Evolutionary conservation across 2,113 vertebrate species (phyloP), one percentile per base, ranked within the genome.

Genomic region (Pseudopipra pipra): DNA sequence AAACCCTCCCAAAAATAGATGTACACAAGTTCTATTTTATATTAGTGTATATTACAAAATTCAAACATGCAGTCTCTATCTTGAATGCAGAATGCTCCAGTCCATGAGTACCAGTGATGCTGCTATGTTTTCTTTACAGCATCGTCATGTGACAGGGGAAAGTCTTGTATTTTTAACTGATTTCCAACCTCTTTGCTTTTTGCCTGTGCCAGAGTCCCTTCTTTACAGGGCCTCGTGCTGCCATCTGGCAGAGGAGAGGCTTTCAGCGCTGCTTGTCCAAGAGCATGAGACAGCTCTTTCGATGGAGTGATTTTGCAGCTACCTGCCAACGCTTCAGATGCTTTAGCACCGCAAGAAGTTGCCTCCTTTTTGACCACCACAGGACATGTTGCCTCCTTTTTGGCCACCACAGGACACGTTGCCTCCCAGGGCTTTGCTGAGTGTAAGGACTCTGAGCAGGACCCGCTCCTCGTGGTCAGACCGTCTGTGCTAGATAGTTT

Each of bases 81-180:
- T 85, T 59, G 92, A 95, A 96, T 52, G 96, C 46, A 89, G 96
- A 87, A 85, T 11, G 22, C 86, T 92, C 72, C 76, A 90, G 95
- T 95, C 95, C 89, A 59, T 4, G 9, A 49, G 79, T 80, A 73
- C 85, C 67, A 85, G 96, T n/a, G 68, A 95, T 85, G 96, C 94
- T 98, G 98, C 98, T 99, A 99, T 98, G 98, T 98, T 97, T 98
- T 98, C 97, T 97, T 98, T 82, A 92, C 89, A 94, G 96, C 95
- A 98, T 98, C 98, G 87, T 97, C 98, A 39, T 97, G 98, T 88
- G 97, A 95, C 46, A 95, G 59, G 74, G 95, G 96, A 61, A 97
- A 96, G 75, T 98, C 98, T 83, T 96, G 96, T 93, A 87, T 93
- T 96, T 96, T 97, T 58, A 84, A 95, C 73, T 97, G 97, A 55